A percentile compares a stretch with the other conserved stretches of the same genome.
Evolutionary conservation across 2,888 invertebrate species (phyloP).

Genomic region (Erebia aethiops): DNA sequence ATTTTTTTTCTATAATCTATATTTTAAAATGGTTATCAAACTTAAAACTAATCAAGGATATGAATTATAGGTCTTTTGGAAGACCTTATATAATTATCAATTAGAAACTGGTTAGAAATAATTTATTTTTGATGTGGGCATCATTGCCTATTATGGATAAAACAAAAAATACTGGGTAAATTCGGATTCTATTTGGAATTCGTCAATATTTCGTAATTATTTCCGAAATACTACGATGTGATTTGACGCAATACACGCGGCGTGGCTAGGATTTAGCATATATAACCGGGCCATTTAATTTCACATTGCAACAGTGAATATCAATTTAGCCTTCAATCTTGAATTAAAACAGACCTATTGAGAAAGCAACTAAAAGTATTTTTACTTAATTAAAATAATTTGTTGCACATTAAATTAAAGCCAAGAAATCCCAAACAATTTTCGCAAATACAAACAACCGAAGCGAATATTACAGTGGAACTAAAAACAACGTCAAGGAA

Average conservation of each 20-base stretch:
- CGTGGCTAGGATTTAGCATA: neutral
- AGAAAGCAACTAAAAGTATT: neutral
- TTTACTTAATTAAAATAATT: neutral
- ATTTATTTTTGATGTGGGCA: no score
- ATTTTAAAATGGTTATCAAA: no score
- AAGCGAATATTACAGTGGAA: neutral
- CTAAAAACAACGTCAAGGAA: constrained; percentile 12
- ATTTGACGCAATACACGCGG: neutral
- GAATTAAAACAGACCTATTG: neutral
- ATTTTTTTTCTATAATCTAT: no score
- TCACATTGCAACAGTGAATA: neutral
- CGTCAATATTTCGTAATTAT: neutral
- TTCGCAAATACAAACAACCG: neutral
- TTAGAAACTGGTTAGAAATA: no score
- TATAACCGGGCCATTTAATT: neutral
- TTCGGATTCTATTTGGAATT: neutral
- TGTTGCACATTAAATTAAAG: neutral
- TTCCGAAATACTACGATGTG: neutral
- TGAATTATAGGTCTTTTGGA: no score
- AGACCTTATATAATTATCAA: no score
- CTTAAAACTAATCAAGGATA: no score
- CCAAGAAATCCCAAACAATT: neutral
- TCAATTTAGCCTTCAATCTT: neutral
- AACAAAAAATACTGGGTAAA: neutral
- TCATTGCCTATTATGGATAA: neutral